Base-by-base conservation (phyloP, 2,797 vertebrate species). In the Tokudaia muenninki region DNA sequence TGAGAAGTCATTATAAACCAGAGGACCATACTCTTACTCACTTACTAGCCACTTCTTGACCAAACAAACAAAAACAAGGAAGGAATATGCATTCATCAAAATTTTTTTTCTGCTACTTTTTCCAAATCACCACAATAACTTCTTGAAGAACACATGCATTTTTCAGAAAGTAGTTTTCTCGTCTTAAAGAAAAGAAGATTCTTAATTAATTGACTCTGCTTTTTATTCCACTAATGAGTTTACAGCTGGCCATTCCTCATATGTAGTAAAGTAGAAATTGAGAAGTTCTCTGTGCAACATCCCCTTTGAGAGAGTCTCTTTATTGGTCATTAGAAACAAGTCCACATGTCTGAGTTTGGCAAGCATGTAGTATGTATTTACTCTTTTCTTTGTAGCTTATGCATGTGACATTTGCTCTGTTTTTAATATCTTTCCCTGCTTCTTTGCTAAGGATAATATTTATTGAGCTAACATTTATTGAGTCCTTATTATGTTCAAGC, bases 391-490 rank as follows among this genome's bases (percentile, higher is more conserved):
- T 87, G 4, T 37, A 44, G 52, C 34, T 97, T 47, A 90, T 50
- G 59, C 26, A 87, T 44, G 47, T 90, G 70, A 26, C 34, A 67
- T 95, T 89, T 96, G 37, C 77, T 89, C 37, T 97, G 41, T 55
- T 94, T 94, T 55, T n/a, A 82, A 7, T 77, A 61, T 80, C n/a
- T 89, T 87, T 90, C 50, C 63, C 67, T 83, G 11, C 52, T 93
- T 91, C 94, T 95, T 90, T 88, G 65, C 41, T 78, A 91, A 94
- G 14, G 37, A 81, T 65, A 79, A 82, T 75, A 87, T 97, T 91
- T 97, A 91, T 75, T 75, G 52, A 93, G 44, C 61, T 93, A 92
- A 95, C 75, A 91, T 83, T 94, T 92, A 79, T 57, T 84, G 75
- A 87, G 41, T 80, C 47, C 41, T 77, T 96, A 93, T 65, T 92